Evolutionary conservation across 2,888 invertebrate genomes (phyloP).

Genomic region (Microctonus aethiopoides): DNA sequence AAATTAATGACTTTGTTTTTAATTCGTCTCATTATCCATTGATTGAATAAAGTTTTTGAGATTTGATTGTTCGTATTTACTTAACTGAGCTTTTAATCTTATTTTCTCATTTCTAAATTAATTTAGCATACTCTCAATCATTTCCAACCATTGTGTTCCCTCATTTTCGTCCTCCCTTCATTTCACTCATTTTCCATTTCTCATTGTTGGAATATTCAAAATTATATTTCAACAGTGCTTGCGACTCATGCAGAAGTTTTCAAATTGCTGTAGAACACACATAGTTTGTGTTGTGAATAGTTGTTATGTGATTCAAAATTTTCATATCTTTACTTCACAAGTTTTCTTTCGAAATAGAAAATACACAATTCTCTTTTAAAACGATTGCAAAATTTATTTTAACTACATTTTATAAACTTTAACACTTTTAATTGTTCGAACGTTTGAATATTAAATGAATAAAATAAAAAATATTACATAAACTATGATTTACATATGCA

Average conservation of each 20-base stretch:
- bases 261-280: neutral
- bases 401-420: too few relatives aligned
- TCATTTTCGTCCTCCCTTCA: neutral
- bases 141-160: neutral
- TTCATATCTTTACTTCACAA: neutral
- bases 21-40: too few relatives aligned
- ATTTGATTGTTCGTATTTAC: too few relatives aligned
- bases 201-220: neutral
- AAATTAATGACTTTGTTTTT: too few relatives aligned
- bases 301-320: neutral
- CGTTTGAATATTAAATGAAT: too few relatives aligned
- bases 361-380: neutral
- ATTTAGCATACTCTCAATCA: neutral
- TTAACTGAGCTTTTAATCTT: neutral
- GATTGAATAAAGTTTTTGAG: too few relatives aligned
- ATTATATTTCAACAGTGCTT: neutral
- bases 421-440: too few relatives aligned
- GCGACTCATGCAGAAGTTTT: neutral
- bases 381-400: neutral
- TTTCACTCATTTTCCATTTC: neutral
- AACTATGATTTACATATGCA: neutral
- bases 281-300: neutral
- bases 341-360: neutral
- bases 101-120: neutral
- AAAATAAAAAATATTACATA: neutral